Base-by-base conservation (phyloP, 2,888 invertebrate species). In the Caenorhabditis macrosperma region DNA sequence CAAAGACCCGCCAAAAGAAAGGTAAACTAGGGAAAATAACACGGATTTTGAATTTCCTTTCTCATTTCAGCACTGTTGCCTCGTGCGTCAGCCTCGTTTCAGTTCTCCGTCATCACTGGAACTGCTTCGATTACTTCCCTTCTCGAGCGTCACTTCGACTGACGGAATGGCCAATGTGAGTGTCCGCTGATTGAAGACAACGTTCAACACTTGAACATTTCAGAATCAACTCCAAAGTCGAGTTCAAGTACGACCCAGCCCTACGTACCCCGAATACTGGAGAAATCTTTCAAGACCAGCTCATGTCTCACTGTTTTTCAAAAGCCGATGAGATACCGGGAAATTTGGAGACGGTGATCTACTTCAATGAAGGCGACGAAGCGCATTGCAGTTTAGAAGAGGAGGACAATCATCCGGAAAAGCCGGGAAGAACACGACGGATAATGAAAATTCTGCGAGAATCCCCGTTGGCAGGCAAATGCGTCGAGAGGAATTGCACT, bases 71-170 rank as follows among this genome's bases (percentile, higher is more conserved):
- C 44, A 78, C 76, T 0, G 55, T 72, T 15, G 12, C 20, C 15
- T 77, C 83, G 2, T 80, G 79, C 72, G 55, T 83, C 0, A 61
- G 52, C 20, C 66, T 78, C 0, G 72, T 78, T 9, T 54, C 79
- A 1, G 52, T 50, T 3, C 68, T 83, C 1, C 66, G 77, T 9
- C 20, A 59, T 26, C 38, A 66, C 46, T 83, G 83, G 83, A 63
- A 57, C 26, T 83, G 83, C 38, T 81, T 83, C 46, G 57, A 57
- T 24, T 78, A 72, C 24, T 79, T 75, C 63, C 74, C 74, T 0
- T 60, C 64, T 1, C 26, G 46, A 46, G 20, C 50, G 0, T 38
- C 69, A 15, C 20, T 64, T 5, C 1, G 67, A 63, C 10, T 57
- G 1, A 35, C 61, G 4, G 22, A 67, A 4, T 72, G 78, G 78